These are phyloP conservation scores for Drosophila funebris DNA, from an alignment of 1,140 invertebrate species.

Conservation along the genomic window DNA sequence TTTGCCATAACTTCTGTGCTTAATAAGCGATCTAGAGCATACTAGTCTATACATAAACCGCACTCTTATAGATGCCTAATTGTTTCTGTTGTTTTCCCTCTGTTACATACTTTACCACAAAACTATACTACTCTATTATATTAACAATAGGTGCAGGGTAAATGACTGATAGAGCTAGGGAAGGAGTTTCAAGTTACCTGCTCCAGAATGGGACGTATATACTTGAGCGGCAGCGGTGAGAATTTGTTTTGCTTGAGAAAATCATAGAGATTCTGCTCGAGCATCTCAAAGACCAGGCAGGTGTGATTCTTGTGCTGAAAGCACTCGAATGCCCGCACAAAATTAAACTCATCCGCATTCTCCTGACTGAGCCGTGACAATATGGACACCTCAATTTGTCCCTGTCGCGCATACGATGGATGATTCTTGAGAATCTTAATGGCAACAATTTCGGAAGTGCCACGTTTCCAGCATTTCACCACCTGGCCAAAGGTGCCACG, in stretches of 20 bases:
- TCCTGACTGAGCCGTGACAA: conserved; percentile 98
- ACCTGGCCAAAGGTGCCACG: conserved; percentile 99
- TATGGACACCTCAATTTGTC: conserved; percentile 99
- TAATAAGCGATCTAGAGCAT: too few species aligned
- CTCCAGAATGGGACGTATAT: conserved; percentile 98
- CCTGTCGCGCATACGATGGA: conserved; percentile 99
- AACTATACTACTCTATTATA: too few species aligned
- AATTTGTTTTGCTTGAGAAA: conserved; percentile 99
- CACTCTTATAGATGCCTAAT: too few species aligned
- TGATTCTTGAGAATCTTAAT: conserved; percentile 99
- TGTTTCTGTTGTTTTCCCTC: too few species aligned
- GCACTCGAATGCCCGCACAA: conserved; percentile 99
- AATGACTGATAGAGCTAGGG: too few species aligned
- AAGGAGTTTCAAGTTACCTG: conserved; percentile 88
- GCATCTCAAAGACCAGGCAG: conserved; percentile 99
- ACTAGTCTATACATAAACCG: too few species aligned
- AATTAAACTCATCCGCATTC: conserved; percentile 99
- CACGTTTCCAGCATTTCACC: conserved; percentile 99
- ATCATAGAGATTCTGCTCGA: conserved; percentile 99
- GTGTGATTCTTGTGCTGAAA: conserved; percentile 99
- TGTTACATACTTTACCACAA: too few species aligned
- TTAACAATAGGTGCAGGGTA: too few species aligned
- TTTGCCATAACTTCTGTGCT: too few species aligned
- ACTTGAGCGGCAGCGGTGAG: conserved; percentile 98
- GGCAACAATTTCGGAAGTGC: conserved; percentile 99